Conservation (phyloP, 2,797 vertebrate species). For the Chelon labrosus region DNA sequence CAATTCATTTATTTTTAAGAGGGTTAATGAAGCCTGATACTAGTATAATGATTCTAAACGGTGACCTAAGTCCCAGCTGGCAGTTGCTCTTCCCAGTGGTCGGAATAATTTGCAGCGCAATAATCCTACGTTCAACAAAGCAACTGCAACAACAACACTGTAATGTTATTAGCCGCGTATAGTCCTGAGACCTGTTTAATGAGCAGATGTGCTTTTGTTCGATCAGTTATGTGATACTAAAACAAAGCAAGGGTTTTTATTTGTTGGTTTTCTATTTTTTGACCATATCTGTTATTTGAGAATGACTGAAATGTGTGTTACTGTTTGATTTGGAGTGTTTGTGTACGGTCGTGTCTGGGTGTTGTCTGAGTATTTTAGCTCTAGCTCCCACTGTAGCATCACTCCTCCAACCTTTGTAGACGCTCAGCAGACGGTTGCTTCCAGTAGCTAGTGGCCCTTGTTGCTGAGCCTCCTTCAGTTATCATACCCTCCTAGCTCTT, state of each 20-base stretch:
- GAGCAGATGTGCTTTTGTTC: background rate
- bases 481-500: slow-evolving; percentile 12
- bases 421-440: slow-evolving; percentile 30
- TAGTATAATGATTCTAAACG: slow-evolving; percentile 44
- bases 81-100: slow-evolving; percentile 29
- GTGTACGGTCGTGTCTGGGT: background rate
- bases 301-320: slow-evolving; percentile 1
- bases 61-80: slow-evolving; percentile 40
- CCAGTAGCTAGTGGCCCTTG: slow-evolving; percentile 25
- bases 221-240: background rate
- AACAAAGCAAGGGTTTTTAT: background rate
- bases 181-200: slow-evolving; percentile 13
- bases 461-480: slow-evolving; percentile 24
- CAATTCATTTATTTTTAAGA: slow-evolving; percentile 54
- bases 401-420: slow-evolving; percentile 44
- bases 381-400: background rate
- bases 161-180: slow-evolving; percentile 15
- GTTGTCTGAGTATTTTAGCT: slow-evolving; percentile 1
- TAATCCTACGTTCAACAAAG: slow-evolving; percentile 35
- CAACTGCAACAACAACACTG: slow-evolving; percentile 13
- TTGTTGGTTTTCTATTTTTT: background rate
- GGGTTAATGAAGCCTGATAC: slow-evolving; percentile 55
- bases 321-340: slow-evolving; percentile 16
- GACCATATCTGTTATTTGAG: slow-evolving; percentile 1
- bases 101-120: slow-evolving; percentile 30